phyloP scores from a whole-genome alignment of 1,140 invertebrate genomes.

The Choristoneura fumiferana region DNA sequence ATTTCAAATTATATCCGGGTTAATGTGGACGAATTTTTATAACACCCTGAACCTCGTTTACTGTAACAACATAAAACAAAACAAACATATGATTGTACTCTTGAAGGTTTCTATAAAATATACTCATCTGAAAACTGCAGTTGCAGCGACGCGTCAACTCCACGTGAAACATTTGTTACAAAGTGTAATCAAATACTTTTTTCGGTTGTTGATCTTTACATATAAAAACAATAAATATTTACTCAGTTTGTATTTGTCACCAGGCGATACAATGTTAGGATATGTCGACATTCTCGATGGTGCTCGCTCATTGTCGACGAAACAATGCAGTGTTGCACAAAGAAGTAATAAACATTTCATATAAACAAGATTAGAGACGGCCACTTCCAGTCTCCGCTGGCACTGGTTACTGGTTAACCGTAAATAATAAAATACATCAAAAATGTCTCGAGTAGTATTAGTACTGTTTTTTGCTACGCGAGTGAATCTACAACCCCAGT shows the following conservation, averaged over 20 bases:
- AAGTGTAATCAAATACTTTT: no score
- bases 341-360: constrained; percentile 54
- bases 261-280: constrained; percentile 28
- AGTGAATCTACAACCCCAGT: constrained; percentile 31
- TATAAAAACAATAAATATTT: no score
- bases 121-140: no score
- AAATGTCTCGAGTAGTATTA: constrained; percentile 42
- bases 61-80: no score
- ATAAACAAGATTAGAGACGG: constrained; percentile 51
- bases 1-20: no score
- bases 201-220: no score
- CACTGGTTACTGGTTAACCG: constrained; percentile 30
- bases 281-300: constrained; percentile 45
- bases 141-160: no score
- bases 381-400: constrained; percentile 43
- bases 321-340: constrained; percentile 46
- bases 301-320: constrained; percentile 45
- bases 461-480: constrained; percentile 37
- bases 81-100: no score
- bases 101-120: no score
- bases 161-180: no score
- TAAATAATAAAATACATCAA: constrained; percentile 28
- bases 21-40: no score
- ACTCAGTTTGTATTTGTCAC: not conserved
- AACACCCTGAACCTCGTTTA: no score